Conservation (phyloP, 2,888 invertebrate species). For the Rotaria magnacalcarata region DNA sequence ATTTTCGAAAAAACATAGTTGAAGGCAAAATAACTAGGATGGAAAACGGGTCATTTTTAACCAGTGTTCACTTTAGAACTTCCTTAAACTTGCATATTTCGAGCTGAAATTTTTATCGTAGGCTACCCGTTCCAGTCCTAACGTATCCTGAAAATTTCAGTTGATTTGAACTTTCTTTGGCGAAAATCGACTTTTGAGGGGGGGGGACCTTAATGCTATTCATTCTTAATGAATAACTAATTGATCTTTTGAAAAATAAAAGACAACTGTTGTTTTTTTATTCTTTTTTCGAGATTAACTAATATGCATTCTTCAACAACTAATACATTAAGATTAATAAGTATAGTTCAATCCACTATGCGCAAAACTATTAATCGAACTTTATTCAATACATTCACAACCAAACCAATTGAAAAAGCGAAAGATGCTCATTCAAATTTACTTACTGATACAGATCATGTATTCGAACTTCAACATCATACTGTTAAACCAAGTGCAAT, state of each 20-base stretch:
- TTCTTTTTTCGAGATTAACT: neutral
- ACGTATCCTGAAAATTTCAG: too few species aligned
- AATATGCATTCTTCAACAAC: neutral
- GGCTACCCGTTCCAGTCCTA: too few species aligned
- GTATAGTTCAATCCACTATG: neutral
- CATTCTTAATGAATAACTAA: neutral
- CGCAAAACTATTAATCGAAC: neutral
- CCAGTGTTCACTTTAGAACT: too few species aligned
- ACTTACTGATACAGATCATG: neutral
- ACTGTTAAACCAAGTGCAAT: neutral
- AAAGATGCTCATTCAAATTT: slow-evolving; percentile 18
- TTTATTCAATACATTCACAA: neutral
- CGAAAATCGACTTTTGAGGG: too few species aligned
- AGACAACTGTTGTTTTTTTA: neutral
- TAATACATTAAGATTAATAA: neutral
- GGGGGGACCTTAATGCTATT: neutral
- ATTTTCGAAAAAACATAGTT: too few species aligned
- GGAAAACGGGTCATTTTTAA: too few species aligned
- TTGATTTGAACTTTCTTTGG: too few species aligned
- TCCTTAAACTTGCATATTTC: too few species aligned
- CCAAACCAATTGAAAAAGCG: neutral
- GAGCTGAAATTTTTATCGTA: too few species aligned
- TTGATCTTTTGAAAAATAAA: too few species aligned
- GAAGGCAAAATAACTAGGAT: too few species aligned
- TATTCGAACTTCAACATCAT: neutral